A percentile compares a stretch with the other conserved stretches of the same genome.
Evolutionary conservation across 1,140 invertebrate species (phyloP).

Genomic region (Mizuhopecten yessoensis): DNA sequence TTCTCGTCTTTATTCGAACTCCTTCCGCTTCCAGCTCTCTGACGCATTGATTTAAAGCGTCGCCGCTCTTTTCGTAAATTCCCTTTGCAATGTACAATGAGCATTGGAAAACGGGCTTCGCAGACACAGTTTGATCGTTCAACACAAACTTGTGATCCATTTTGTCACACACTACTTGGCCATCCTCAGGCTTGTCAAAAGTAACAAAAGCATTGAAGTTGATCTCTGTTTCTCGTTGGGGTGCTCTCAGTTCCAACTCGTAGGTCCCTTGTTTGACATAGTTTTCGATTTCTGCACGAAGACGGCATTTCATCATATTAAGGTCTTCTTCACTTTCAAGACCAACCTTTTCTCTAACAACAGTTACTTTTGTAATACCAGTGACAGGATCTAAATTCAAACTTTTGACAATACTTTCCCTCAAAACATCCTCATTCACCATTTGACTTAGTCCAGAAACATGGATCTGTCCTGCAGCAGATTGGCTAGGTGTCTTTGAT

Average conservation of each 20-base stretch:
- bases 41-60: slow-evolving; percentile 57
- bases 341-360: slow-evolving; percentile 59
- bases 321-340: slow-evolving; percentile 21
- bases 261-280: slow-evolving; percentile 54
- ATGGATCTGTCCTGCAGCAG: slow-evolving; percentile 42
- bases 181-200: slow-evolving; percentile 69
- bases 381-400: slow-evolving; percentile 38
- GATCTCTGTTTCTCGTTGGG: slow-evolving; percentile 45
- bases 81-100: slow-evolving; percentile 59
- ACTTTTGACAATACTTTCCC: slow-evolving; percentile 53
- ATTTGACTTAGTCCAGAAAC: slow-evolving; percentile 45
- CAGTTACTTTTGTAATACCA: slow-evolving; percentile 53
- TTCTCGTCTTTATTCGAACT: slow-evolving; percentile 44
- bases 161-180: slow-evolving; percentile 58
- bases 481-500: background rate
- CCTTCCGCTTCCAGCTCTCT: slow-evolving; percentile 38
- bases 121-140: slow-evolving; percentile 54
- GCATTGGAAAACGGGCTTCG: slow-evolving; percentile 62
- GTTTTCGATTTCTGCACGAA: slow-evolving; percentile 48
- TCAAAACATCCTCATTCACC: slow-evolving; percentile 64
- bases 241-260: slow-evolving; percentile 52
- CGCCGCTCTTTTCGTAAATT: slow-evolving; percentile 59
- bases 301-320: background rate
- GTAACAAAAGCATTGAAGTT: slow-evolving; percentile 61
- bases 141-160: slow-evolving; percentile 50